Evolutionary conservation across 37 sponge, comb jelly and placozoan genomes (phyloP).

Genomic region (Amphimedon queenslandica): DNA sequence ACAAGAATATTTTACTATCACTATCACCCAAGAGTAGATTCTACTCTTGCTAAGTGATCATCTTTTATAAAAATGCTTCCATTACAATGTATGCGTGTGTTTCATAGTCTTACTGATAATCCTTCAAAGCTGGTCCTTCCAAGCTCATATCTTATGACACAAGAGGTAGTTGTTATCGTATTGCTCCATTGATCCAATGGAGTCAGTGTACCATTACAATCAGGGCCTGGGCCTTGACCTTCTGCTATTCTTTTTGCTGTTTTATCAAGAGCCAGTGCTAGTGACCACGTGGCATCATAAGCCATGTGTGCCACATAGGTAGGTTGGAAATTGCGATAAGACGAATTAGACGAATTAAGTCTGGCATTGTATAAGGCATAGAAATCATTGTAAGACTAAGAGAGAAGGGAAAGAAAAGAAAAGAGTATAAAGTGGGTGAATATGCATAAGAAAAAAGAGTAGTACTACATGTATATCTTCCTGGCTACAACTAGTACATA

Average conservation of each 20-base stretch:
- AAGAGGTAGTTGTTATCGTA: conserved; percentile 15
- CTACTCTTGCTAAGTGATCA: too few species aligned
- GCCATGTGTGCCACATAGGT: not conserved
- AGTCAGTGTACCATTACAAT: not conserved
- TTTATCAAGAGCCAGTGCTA: conserved; percentile 33
- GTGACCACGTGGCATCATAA: conserved; percentile 37
- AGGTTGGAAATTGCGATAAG: too few species aligned
- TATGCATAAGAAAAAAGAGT: too few species aligned
- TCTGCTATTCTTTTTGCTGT: not conserved
- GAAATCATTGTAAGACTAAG: not conserved
- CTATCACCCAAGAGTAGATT: too few species aligned
- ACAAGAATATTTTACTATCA: too few species aligned
- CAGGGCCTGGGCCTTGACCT: not conserved
- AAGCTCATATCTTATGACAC: conserved; percentile 19
- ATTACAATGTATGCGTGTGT: too few species aligned
- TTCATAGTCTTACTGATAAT: conserved; percentile 49
- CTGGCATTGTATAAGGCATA: not conserved
- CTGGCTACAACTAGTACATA: too few species aligned
- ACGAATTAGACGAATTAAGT: not conserved
- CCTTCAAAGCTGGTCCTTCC: conserved; percentile 19
- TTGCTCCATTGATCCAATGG: conserved; percentile 23
- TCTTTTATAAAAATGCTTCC: too few species aligned
- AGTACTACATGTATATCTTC: too few species aligned
- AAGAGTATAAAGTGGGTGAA: too few species aligned
- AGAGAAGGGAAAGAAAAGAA: too few species aligned